Evolutionary conservation across 1,140 invertebrate genomes (phyloP).

Genomic region (Phymastichus coffea): DNA sequence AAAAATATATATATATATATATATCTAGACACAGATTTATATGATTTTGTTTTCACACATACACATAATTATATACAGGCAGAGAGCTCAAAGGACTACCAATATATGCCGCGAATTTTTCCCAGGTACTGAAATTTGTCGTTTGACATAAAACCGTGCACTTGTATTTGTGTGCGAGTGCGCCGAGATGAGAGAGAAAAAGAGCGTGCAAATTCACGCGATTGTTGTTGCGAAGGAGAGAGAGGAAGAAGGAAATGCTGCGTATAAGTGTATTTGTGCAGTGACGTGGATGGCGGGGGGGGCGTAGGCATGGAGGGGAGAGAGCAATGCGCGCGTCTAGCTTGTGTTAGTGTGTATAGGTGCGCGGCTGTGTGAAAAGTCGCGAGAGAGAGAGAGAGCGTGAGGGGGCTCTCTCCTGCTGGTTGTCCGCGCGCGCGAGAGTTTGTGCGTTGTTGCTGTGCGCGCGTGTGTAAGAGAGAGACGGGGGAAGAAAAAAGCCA

Average conservation of each 20-base stretch:
- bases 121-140: too few relatives aligned
- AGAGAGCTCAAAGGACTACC: too few relatives aligned
- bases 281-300: constrained; percentile 13
- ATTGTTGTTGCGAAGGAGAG: constrained; percentile 25
- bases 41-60: too few relatives aligned
- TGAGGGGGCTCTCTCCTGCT: constrained; percentile 26
- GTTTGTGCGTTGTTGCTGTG: constrained; percentile 20
- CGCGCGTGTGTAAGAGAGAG: constrained; percentile 36
- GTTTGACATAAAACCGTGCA: too few relatives aligned
- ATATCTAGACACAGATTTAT: too few relatives aligned
- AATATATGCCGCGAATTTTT: too few relatives aligned
- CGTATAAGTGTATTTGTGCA: constrained; percentile 5
- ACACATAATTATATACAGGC: too few relatives aligned
- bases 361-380: constrained; percentile 24
- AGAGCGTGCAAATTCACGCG: constrained; percentile 9
- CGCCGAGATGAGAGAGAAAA: too few relatives aligned
- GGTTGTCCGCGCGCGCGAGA: constrained; percentile 4
- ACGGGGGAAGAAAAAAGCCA: constrained; percentile 6
- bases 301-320: not conserved
- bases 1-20: too few relatives aligned
- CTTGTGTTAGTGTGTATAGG: constrained; percentile 28
- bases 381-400: constrained; percentile 28
- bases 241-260: constrained; percentile 20
- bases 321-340: not conserved
- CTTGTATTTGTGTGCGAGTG: too few relatives aligned